These are phyloP conservation scores for Eudasyphora cyanicolor DNA, from an alignment of 2,888 invertebrate species.

Conservation along the genomic window DNA sequence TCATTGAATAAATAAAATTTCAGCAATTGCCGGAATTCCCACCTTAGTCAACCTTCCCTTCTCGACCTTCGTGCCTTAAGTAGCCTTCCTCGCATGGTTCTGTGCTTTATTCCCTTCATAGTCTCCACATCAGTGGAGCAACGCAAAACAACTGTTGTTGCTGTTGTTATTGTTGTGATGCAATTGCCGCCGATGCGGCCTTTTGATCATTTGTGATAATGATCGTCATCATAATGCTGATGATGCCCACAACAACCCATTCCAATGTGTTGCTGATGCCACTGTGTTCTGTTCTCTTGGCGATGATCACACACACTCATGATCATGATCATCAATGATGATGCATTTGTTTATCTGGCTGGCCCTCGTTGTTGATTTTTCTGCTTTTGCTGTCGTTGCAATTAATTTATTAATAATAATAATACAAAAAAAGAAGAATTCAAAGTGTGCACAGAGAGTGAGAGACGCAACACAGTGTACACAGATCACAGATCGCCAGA, in stretches of 20 bases:
- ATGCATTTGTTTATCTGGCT: constrained; percentile 46
- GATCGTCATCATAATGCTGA: background rate
- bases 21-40: background rate
- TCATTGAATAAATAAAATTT: too few species aligned
- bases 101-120: background rate
- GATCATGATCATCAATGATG: constrained; percentile 31
- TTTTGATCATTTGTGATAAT: constrained; percentile 22
- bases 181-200: constrained; percentile 13
- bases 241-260: background rate
- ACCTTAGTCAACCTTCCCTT: constrained; percentile 34
- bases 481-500: background rate
- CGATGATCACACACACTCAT: constrained; percentile 23
- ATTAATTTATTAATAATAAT: constrained; percentile 65
- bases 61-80: constrained; percentile 32
- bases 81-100: constrained; percentile 16
- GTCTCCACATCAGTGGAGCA: background rate
- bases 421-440: constrained; percentile 15
- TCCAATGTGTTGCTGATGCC: constrained; percentile 24
- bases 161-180: background rate
- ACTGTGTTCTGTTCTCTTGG: constrained; percentile 22
- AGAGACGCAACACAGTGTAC: background rate
- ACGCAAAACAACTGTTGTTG: constrained; percentile 2
- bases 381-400: constrained; percentile 55
- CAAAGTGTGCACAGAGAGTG: constrained; percentile 8
- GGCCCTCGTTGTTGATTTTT: constrained; percentile 19